Evolutionary conservation across 2,797 vertebrate genomes (phyloP), one percentile per base, ranked within the genome.

Genomic region (Triplophysa bombifrons): DNA sequence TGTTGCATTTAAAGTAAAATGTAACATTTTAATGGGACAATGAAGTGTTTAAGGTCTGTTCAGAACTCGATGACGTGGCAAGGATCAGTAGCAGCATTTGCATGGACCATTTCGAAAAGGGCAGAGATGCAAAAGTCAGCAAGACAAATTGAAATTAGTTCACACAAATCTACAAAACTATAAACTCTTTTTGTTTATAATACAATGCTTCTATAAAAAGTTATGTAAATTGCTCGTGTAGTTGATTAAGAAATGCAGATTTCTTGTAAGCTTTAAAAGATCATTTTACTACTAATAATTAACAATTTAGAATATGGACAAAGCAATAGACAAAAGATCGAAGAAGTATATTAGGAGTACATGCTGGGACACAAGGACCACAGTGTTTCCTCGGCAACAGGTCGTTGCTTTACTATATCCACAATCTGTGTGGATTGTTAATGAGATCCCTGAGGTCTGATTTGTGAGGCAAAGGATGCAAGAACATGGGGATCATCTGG

Each of bases 371-470:
- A 68, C 27, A 6, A 67, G 69, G 67, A 61, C 65, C 68, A 70
- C 17, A 74, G 38, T 75, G 83, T 81, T 82, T 84, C 81, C 83
- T 61, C 56, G 80, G 83, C 72, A 82, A 85, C 81, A 80, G 77
- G 56, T 82, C 72, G 74, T 34, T 72, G 81, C 74, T 72, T 72
- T 61, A 63, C 74, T 51, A 68, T 80, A 38, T 44, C 67, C 68
- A 80, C 71, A 73, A 50, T 61, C 72, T 75, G 53, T 67, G 72
- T 55, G 27, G 78, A 51, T 76, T 80, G 70, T 34, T 86, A 86
- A 86, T 84, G 78, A 84, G 81, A 70, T 86, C 85, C 78, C 85
- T 14, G 78, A 72, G 80, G 85, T 74, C 67, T 50, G 58, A 72
- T 78, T 79, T 76, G 68, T 76, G 78, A 55, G 56, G 74, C 58